Evolutionary conservation across 1,140 invertebrate species (phyloP), one percentile per base, ranked within the genome.

Genomic region (Metopolophium dirhodum): DNA sequence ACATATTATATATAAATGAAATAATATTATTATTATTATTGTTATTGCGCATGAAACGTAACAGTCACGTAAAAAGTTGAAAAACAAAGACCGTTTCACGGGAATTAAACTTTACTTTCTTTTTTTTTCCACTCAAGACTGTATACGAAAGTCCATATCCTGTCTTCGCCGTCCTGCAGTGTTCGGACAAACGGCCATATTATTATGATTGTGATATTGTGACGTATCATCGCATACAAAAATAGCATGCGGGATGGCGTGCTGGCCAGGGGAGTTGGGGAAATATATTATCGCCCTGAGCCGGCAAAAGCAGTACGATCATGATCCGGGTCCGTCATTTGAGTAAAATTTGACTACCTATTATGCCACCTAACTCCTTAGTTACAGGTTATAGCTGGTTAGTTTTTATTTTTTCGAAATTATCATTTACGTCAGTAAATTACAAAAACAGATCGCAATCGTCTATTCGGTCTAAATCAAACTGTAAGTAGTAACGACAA

Each of bases 71-170:
- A 89, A 89, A 89, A 89, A 89, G 87, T 89, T 89, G 87, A 11
- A 89, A 89, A 89, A 89, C 87, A 89, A 89, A 89, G n/a, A 89
- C 47, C n/a, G 87, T 89, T 89, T 89, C n/a, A 51, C 87, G 87
- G 18, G 87, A 89, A 89, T 89, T 89, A 89, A 89, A 89, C 87
- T 30, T 45, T n/a, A 20, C 26, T 87, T 87, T 51, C 26, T 54
- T 89, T n/a, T 68, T 61, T 68, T 68, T 86, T 35, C 8, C 18
- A 30, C 45, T 2, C 0, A n/a, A 86, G 83, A 86, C 83, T 47
- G 18, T 89, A n/a, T 89, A 54, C 49, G 49, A 41, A n/a, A 89
- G n/a, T 88, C 22, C 47, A 37, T 45, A 51, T 87, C 11, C 45
- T 45, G 45, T 86, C 45, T 7, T 11, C 45, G 18, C 9, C 30